Base-by-base conservation (phyloP, 2,888 invertebrate genomes). In the Dusona sp. region DNA sequence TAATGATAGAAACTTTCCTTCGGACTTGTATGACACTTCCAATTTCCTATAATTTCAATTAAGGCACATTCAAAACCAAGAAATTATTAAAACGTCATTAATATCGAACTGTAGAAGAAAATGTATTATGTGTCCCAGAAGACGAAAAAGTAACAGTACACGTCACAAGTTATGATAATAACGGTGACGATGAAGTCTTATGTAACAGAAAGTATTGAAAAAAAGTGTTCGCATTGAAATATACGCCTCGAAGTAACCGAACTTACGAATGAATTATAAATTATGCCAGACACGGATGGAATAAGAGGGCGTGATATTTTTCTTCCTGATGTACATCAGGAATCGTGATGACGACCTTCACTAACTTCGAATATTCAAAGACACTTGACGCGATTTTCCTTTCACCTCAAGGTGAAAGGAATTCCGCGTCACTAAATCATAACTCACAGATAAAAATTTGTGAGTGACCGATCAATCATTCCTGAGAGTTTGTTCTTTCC, bases 371-470 rank as follows among this genome's bases (percentile, higher is more conserved):
- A 42, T 25, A 22, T 48, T 3, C 9, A 29, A 72, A 54, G 51
- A 72, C 33, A 33, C 51, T 72, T 29, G 33, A 72, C 33, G 36
- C 9, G 33, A 33, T 70, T 70, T 70, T 45, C 45, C 72, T 72
- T 72, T 72, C 72, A 72, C 51, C 72, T 51, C 11, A 8, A 25
- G n/a, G 54, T 38, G 54, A 33, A 38, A 73, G 51, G 36, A 36
- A 29, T 36, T 45, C 25, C 13, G 13, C 4, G 29, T 70, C 6
- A 25, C 70, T 19, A 33, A 70, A 48, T 70, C 51, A 72, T 36
- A 72, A 54, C 36, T 54, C 73, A 4, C 54, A 16, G 73, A 73
- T 22, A 13, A 73, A 48, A 54, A 73, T 54, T 8, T 57, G 2
- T 33, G 8, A 54, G 8, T 13, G 54, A 70, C 29, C 38, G n/a